phyloP scores from a whole-genome alignment of 2,797 vertebrate genomes.

The Podarcis lilfordi region DNA sequence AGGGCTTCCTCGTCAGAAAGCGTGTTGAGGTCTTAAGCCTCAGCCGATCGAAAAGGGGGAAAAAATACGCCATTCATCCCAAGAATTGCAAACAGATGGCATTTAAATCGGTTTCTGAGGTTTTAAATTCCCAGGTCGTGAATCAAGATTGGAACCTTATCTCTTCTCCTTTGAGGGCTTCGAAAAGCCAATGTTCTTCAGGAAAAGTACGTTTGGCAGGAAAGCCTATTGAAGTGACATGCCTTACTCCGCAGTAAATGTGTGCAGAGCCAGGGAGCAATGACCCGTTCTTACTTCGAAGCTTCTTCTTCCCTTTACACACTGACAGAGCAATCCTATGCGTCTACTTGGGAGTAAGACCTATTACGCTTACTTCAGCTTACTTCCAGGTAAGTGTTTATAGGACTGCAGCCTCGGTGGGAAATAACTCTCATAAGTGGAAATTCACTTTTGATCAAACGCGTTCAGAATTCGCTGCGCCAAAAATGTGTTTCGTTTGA shows the following conservation, averaged over 20 bases:
- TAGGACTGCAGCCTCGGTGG: not conserved
- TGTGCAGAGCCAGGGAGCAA: fast-evolving
- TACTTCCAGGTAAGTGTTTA: not conserved
- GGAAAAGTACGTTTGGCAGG: not conserved
- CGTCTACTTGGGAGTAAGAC: not conserved
- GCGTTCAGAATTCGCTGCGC: fast-evolving
- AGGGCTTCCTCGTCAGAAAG: not conserved
- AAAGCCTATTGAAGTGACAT: not conserved
- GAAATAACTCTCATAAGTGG: too few relatives aligned
- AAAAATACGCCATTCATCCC: conserved; percentile 72
- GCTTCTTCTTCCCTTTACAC: too few relatives aligned
- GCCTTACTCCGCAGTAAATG: not conserved
- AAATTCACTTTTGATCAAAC: not conserved
- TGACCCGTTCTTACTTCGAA: too few relatives aligned
- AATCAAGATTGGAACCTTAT: conserved; percentile 80
- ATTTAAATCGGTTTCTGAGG: conserved; percentile 79
- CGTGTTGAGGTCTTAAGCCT: too few relatives aligned
- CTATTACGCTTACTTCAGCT: too few relatives aligned
- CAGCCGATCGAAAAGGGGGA: not conserved
- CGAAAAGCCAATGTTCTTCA: not conserved
- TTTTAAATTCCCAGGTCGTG: conserved; percentile 82
- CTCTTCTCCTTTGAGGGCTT: conserved; percentile 77
- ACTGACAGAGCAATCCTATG: not conserved
- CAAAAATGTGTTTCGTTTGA: not conserved
- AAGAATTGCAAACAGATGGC: conserved; percentile 79